phyloP scores from a whole-genome alignment of 2,113 vertebrate species.

The Barbus barbus region DNA sequence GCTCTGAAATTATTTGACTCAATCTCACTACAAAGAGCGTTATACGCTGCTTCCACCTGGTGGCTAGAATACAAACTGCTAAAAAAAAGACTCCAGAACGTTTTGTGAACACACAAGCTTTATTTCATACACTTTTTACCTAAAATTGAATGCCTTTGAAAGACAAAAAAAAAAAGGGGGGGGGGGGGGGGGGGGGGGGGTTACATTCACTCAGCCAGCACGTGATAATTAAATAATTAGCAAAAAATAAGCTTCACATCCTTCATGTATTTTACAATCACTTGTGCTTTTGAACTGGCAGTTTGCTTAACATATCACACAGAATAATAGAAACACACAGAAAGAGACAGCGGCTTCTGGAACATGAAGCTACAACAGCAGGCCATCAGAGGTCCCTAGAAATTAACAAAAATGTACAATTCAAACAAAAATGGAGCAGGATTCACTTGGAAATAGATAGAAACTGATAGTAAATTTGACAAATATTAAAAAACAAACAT shows the following conservation, averaged over 20 bases:
- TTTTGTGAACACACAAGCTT: slow-evolving; percentile 3
- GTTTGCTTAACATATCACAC: not conserved
- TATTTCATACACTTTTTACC: slow-evolving; percentile 22
- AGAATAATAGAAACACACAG: not conserved
- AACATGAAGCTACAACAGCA: not conserved
- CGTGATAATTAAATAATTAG: not conserved
- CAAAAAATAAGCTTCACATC: not conserved
- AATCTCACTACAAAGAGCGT: slow-evolving; percentile 4
- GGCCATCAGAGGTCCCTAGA: not conserved
- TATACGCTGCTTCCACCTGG: slow-evolving; percentile 67
- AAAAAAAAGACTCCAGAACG: not conserved
- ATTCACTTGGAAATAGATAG: not conserved
- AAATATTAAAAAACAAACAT: not conserved
- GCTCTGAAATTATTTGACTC: not conserved
- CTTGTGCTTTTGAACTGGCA: not conserved
- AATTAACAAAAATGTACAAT: not conserved
- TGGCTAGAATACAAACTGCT: slow-evolving; percentile 51
- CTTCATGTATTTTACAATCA: too few species aligned
- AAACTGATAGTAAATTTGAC: not conserved
- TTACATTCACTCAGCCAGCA: not conserved
- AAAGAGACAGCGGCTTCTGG: not conserved
- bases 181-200: too few species aligned
- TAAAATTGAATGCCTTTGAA: not conserved
- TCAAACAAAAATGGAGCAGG: too few species aligned
- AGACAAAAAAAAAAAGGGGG: not conserved